phyloP scores from a whole-genome alignment of 2,888 invertebrate species.

The Amaurobius ferox region DNA sequence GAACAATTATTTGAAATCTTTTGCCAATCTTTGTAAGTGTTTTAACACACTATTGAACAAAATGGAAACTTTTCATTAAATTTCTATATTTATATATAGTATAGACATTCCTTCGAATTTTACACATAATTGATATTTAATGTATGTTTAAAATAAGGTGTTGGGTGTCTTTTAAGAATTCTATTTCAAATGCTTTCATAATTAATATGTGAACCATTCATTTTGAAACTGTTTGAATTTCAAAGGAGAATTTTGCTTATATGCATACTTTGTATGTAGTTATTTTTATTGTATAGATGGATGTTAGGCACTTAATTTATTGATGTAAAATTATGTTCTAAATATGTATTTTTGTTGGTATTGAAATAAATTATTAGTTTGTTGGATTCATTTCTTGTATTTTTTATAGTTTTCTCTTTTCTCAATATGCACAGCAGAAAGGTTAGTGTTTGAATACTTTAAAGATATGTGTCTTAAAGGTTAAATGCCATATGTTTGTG shows the following conservation, averaged over 20 bases:
- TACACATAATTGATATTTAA: neutral
- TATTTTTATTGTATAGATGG: conserved; percentile 14
- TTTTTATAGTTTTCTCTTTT: no score
- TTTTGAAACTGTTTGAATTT: neutral
- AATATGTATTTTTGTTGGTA: neutral
- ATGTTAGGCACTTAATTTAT: conserved; percentile 4
- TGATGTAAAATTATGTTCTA: conserved; percentile 1
- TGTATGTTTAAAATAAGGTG: neutral
- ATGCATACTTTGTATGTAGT: neutral
- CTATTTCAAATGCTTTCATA: neutral
- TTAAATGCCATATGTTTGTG: no score
- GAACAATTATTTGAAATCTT: neutral
- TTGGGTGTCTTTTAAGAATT: neutral
- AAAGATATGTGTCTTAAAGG: no score
- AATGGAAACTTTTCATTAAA: neutral
- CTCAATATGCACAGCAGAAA: no score
- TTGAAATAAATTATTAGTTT: conserved; percentile 5
- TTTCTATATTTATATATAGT: neutral
- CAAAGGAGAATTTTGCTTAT: neutral
- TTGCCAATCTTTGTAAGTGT: neutral
- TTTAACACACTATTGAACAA: neutral
- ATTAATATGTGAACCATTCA: neutral
- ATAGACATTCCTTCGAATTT: neutral
- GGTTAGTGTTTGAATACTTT: no score
- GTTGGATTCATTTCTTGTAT: no score